These are phyloP conservation scores for Quiscalus mexicanus DNA, from an alignment of 2,113 vertebrate species.

Conservation along the genomic window DNA sequence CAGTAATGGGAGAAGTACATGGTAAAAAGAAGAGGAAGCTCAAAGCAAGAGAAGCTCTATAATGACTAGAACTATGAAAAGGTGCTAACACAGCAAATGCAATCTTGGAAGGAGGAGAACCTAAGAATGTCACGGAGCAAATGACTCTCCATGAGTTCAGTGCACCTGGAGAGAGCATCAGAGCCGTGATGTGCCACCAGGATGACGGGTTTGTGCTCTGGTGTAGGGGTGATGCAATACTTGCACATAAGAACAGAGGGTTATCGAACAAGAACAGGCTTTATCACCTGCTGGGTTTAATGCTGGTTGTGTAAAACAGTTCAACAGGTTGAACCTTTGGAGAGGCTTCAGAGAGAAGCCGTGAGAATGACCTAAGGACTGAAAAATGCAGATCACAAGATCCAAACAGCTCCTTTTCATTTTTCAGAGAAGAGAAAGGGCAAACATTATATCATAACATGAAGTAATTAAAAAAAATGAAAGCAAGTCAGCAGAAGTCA, in stretches of 20 bases:
- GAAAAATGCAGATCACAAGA: not conserved
- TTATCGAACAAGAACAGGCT: not conserved
- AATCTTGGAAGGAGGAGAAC: not conserved
- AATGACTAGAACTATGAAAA: not conserved
- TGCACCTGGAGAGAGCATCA: not conserved
- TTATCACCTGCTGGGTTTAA: not conserved
- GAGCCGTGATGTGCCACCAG: rapidly evolving
- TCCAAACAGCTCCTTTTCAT: not conserved
- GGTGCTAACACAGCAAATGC: not conserved
- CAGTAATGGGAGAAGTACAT: not conserved
- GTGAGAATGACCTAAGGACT: not conserved
- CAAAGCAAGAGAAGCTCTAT: not conserved
- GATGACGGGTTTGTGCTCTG: rapidly evolving
- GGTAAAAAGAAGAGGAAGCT: not conserved
- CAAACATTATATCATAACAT: not conserved
- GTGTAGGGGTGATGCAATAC: not conserved
- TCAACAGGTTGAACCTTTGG: not conserved
- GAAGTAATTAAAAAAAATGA: not conserved
- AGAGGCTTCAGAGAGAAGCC: not conserved
- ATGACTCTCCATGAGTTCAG: rapidly evolving
- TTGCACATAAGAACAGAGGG: not conserved
- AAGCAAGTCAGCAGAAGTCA: not conserved
- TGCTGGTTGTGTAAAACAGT: not conserved
- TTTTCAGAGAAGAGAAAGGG: not conserved
- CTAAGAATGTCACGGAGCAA: not conserved